Base-by-base conservation (phyloP, 2,888 invertebrate species). In the Anarsia innoxiella region DNA sequence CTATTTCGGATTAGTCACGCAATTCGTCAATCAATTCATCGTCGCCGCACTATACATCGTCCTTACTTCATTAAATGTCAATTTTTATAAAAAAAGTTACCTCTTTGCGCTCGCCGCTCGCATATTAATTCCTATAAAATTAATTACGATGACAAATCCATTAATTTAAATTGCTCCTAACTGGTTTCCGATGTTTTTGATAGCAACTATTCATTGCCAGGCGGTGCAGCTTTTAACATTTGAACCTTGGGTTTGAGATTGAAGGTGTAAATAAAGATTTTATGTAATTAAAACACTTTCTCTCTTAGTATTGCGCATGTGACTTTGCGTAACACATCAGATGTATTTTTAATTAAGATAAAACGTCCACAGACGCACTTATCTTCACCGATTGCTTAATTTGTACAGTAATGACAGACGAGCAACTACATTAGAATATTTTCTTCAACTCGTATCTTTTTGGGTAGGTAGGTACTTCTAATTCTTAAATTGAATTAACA, bases 61-160 rank as follows among this genome's bases (percentile, higher is more conserved):
- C 66, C 62, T 56, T 56, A 61, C 62, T 71, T 74, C 66, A 80
- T 82, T 82, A 73, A 69, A 75, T 80, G 82, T 80, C 82, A 79
- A 78, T 79, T 82, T 77, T 59, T 61, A 59, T 63, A 60, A 60
- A 64, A 67, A 69, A 69, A 67, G 66, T 45, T n/a, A 23, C 63
- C 65, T 72, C 78, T 79, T 77, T 77, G 62, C 71, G 67, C 56
- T 70, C 63, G 77, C 80, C 83, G 83, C 77, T 70, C 73, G 80
- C 70, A 68, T 76, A 80, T 80, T 82, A 74, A 80, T 82, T 80
- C 74, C 79, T 73, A 77, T 76, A 74, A 78, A 82, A 80, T 79
- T 82, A 82, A 83, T 84, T 78, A 76, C 80, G 78, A 79, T 80
- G 83, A 82, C 83, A 84, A 83, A 83, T 79, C 74, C 77, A 80